These are phyloP conservation scores for Chrysomela aeneicollis DNA, from an alignment of 2,888 invertebrate genomes.

Conservation along the genomic window DNA sequence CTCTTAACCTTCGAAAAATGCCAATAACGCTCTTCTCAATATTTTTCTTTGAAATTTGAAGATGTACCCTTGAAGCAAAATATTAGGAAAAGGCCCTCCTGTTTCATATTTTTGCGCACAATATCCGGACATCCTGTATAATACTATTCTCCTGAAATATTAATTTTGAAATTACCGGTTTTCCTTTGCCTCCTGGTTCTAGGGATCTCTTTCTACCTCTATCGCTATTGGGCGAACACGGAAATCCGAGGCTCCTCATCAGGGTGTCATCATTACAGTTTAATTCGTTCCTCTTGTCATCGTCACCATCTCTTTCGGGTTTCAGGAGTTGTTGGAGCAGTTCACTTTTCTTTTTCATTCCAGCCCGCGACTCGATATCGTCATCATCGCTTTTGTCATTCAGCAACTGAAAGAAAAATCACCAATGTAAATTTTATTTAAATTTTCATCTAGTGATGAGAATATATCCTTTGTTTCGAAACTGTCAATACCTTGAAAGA, in stretches of 20 bases:
- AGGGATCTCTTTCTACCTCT: slow-evolving; percentile 68
- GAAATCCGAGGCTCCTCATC: slow-evolving; percentile 67
- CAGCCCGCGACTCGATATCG: slow-evolving; percentile 68
- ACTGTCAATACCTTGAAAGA: too few species aligned
- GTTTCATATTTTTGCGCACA: too few species aligned
- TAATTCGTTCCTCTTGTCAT: slow-evolving; percentile 59
- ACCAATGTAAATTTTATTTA: too few species aligned
- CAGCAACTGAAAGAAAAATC: slow-evolving; percentile 68
- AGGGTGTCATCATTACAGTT: slow-evolving; percentile 65
- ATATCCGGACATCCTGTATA: too few species aligned
- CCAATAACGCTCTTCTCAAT: too few species aligned
- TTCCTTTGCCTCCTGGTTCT: slow-evolving; percentile 53
- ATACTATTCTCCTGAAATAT: not conserved
- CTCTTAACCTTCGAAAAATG: too few species aligned
- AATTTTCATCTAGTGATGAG: too few species aligned
- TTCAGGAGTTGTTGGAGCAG: slow-evolving; percentile 70
- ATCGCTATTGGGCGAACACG: slow-evolving; percentile 65
- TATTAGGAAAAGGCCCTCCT: too few species aligned
- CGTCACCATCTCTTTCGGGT: slow-evolving; percentile 58
- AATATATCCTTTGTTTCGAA: too few species aligned
- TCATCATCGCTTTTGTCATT: slow-evolving; percentile 86
- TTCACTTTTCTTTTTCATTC: slow-evolving; percentile 69
- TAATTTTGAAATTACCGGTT: slow-evolving; percentile 45
- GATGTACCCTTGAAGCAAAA: too few species aligned
- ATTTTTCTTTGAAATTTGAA: too few species aligned